Base-by-base conservation (phyloP, 2,797 vertebrate genomes). In the Lithobates sylvaticus region DNA sequence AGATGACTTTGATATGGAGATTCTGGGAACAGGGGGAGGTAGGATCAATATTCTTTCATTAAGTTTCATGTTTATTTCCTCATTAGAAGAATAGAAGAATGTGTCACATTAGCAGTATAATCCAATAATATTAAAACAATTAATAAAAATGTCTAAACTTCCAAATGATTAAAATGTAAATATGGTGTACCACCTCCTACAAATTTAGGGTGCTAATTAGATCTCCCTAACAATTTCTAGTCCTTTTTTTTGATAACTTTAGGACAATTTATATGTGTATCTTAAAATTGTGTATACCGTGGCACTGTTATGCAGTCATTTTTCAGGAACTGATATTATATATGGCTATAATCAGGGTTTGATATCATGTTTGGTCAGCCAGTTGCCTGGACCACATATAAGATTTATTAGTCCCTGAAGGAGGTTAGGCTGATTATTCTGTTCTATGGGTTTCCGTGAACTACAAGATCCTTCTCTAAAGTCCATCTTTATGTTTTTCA, bases 11-110 rank as follows among this genome's bases (percentile, higher is more conserved):
- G 65, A 29, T 61, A 61, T 67, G 65, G 65, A 13, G 65, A 15
- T 67, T 67, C 27, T 67, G 27, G 65, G 65, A 61, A 61, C 18
- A 27, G 10, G 26, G 65, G 65, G 65, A 67, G 26, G 10, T 12
- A 29, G 65, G 65, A 67, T 67, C 65, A 67, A 67, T 67, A 67
- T 67, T 67, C 10, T 67, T 29, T 67, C 65, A 67, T 67, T 67
- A 67, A 29, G 65, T 4, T 12, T 29, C 27, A 26, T 29, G n/a
- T 67, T 67, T 67, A 29, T 67, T 26, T 18, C 65, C 65, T 67
- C n/a, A 67, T 67, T 67, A 26, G 10, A 67, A n/a, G n/a, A n/a
- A n/a, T n/a, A n/a, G n/a, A n/a, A n/a, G n/a, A 26, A 27, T 67
- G 10, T 67, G 65, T 67, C n/a, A 67, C 26, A 26, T 26, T 5